phyloP scores from a whole-genome alignment of 2,888 invertebrate genomes.

The Lepidocyrtoides sp. region DNA sequence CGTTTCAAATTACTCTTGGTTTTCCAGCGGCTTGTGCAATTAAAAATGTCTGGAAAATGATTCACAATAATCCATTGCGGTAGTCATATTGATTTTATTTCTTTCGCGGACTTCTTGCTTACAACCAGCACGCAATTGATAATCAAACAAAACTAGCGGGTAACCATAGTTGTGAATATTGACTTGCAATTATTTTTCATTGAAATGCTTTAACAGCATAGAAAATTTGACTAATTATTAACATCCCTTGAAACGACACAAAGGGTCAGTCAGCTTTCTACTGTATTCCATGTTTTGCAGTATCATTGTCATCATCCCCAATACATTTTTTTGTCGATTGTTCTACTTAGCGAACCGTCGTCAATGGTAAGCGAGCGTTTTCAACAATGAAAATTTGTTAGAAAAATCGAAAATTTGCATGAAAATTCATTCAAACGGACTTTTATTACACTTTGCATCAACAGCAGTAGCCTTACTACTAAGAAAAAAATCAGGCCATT shows the following conservation, averaged over 20 bases:
- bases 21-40: neutral
- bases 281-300: neutral
- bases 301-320: slow-evolving; percentile 9
- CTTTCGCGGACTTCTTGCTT: no score
- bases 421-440: neutral
- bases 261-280: slow-evolving; percentile 54
- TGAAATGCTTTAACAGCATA: no score
- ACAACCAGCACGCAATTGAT: no score
- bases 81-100: no score
- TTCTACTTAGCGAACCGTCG: slow-evolving; percentile 24
- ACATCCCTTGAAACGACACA: neutral
- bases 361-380: neutral
- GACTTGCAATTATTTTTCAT: no score
- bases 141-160: no score
- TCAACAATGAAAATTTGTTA: slow-evolving; percentile 7
- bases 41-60: no score
- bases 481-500: slow-evolving; percentile 49
- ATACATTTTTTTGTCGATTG: slow-evolving; percentile 37
- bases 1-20: neutral
- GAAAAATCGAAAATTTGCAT: slow-evolving; percentile 30
- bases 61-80: no score
- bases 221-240: no score
- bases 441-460: neutral
- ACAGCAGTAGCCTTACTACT: neutral
- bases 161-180: no score